Conservation (phyloP, 1,140 invertebrate genomes). For the Halesus radiatus region DNA sequence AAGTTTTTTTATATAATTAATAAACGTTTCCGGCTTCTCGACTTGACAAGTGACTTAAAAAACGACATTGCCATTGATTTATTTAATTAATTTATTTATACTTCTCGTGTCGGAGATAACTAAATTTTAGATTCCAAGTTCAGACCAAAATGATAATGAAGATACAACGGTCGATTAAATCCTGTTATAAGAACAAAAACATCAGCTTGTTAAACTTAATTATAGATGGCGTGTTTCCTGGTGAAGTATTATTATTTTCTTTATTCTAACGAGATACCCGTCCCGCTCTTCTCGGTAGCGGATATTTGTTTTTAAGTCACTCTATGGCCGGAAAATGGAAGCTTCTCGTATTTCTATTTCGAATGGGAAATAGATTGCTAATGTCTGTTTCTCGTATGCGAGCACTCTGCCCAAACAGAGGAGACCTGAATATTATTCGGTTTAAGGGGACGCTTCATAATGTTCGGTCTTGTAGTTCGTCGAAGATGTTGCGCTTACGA, state of each 20-base stretch:
- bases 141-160: too few species aligned
- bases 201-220: too few species aligned
- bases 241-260: neutral
- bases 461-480: neutral
- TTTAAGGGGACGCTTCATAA: neutral
- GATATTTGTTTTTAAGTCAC: conserved; percentile 44
- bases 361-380: conserved; percentile 39
- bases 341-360: conserved; percentile 35
- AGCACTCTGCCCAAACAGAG: neutral
- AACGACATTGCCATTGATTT: too few species aligned
- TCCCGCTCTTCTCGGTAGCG: conserved; percentile 10
- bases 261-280: conserved; percentile 6
- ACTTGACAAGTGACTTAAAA: too few species aligned
- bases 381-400: conserved; percentile 9
- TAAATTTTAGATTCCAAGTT: too few species aligned
- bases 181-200: too few species aligned
- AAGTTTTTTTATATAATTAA: too few species aligned
- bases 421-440: neutral
- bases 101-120: too few species aligned
- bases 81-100: too few species aligned
- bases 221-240: too few species aligned
- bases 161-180: too few species aligned
- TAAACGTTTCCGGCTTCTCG: too few species aligned
- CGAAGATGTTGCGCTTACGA: neutral
- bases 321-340: conserved; percentile 31